Conservation (phyloP, 2,888 invertebrate genomes). For the Scelioninae gen. 2 region DNA sequence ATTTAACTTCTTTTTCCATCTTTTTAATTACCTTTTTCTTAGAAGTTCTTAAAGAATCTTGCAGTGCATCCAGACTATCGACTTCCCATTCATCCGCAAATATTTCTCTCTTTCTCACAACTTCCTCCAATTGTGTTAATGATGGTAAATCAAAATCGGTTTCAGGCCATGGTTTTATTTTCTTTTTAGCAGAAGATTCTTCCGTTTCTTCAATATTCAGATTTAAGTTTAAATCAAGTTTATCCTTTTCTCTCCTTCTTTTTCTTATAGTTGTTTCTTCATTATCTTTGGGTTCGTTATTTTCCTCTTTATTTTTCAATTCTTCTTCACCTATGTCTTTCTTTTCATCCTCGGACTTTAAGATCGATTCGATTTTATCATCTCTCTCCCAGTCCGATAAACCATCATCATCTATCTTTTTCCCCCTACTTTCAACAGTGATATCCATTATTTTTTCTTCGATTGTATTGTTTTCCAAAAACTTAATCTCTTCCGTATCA, state of each 20-base stretch:
- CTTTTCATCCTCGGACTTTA: constrained; percentile 9
- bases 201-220: constrained; percentile 56
- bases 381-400: constrained; percentile 63
- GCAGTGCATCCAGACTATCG: constrained; percentile 70
- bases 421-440: constrained; percentile 18
- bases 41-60: constrained; percentile 54
- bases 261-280: constrained; percentile 48
- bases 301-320: constrained; percentile 12
- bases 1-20: constrained; percentile 68
- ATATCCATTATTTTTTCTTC: constrained; percentile 57
- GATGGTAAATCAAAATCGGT: constrained; percentile 72
- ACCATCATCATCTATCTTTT: constrained; percentile 51
- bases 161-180: constrained; percentile 65
- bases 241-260: constrained; percentile 58
- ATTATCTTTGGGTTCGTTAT: constrained; percentile 26
- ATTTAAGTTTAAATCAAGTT: constrained; percentile 65
- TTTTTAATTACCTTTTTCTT: constrained; percentile 63
- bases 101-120: constrained; percentile 63
- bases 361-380: constrained; percentile 29
- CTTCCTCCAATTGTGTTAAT: constrained; percentile 70
- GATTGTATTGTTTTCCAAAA: constrained; percentile 57
- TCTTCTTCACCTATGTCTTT: not conserved
- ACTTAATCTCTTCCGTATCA: constrained; percentile 11
- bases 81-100: constrained; percentile 73
- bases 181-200: constrained; percentile 57